phyloP scores from a whole-genome alignment of 2,888 invertebrate genomes.

The Priocnemis perturbator region DNA sequence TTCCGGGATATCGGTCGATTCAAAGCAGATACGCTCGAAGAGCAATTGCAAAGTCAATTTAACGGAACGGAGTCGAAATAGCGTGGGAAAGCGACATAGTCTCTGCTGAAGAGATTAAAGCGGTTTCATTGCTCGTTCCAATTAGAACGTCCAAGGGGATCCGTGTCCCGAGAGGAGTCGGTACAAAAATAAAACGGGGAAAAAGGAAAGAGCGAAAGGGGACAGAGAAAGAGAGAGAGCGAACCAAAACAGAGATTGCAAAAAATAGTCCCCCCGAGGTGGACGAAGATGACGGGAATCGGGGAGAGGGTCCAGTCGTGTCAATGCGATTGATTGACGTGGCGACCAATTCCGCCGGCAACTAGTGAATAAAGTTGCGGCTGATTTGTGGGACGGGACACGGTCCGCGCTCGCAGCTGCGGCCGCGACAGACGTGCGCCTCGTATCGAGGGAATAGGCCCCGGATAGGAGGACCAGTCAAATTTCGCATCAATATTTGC shows the following conservation, averaged over 20 bases:
- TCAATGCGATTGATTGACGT: too few species aligned
- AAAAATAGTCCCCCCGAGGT: not conserved
- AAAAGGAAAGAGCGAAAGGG: slow-evolving; percentile 18
- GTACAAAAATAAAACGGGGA: slow-evolving; percentile 1
- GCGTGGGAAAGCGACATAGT: slow-evolving; percentile 24
- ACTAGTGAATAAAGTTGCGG: too few species aligned
- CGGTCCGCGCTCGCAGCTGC: too few species aligned
- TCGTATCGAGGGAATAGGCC: too few species aligned
- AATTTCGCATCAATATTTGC: too few species aligned
- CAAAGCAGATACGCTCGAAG: not conserved
- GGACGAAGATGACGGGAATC: too few species aligned
- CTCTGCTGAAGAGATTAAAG: slow-evolving; percentile 27
- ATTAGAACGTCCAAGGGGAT: slow-evolving; percentile 19
- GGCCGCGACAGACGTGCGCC: too few species aligned
- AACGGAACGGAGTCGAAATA: slow-evolving; percentile 31
- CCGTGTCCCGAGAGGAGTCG: not conserved
- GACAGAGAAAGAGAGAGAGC: slow-evolving; percentile 1
- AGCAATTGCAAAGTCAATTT: slow-evolving; percentile 33
- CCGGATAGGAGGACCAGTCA: too few species aligned
- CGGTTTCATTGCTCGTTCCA: slow-evolving; percentile 38
- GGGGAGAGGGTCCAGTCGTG: too few species aligned
- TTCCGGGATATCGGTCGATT: slow-evolving; percentile 3
- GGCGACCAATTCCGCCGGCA: too few species aligned
- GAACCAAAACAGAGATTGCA: slow-evolving; percentile 16
- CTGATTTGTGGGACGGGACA: too few species aligned